Base-by-base conservation (phyloP, 2,113 vertebrate species). In the Desmodus rotundus region DNA sequence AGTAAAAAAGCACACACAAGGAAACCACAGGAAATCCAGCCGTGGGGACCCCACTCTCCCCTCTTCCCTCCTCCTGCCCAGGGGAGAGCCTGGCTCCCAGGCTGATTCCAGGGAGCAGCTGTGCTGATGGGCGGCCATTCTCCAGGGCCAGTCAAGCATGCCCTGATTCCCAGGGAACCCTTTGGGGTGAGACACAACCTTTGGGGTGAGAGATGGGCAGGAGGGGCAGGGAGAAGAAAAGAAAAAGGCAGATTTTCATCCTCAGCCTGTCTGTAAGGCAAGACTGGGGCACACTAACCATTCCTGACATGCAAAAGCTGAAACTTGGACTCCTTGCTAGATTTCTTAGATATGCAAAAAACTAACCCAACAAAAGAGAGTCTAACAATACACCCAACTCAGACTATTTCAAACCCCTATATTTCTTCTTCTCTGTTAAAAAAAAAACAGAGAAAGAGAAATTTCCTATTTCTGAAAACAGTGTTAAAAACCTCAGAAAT, bases 231-330 rank as follows among this genome's bases (percentile, higher is more conserved):
- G 67, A 11, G 36, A 5, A 31, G 65, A 41, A 45, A 50, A 47
- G 36, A 26, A 65, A 92, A 54, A 68, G 88, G 52, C 74, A 85
- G 33, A 47, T 58, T 80, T 73, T 50, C 22, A 33, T 88, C 91
- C 82, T 36, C 28, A 9, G 77, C 50, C 86, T 85, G 50, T 84
- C 95, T 91, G 56, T 68, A 67, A 97, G 87, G 85, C 56, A 8
- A 94, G 92, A 85, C 76, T 43, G 10, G 73, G 54, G 13, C 78
- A 33, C 14, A 28, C 95, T 92, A 96, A 97, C 95, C 80, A 84
- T 90, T 96, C 86, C 87, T 95, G 86, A 94, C 92, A 93, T 96
- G 96, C 74, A 83, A 56, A 93, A 2, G 19, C 83, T 43, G 54
- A 83, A 92, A 81, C 20, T 26, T 65, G 19, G 82, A 65, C 90